These are phyloP conservation scores for Ramazzottius varieornatus DNA, from an alignment of 2,888 invertebrate genomes.

Conservation along the genomic window DNA sequence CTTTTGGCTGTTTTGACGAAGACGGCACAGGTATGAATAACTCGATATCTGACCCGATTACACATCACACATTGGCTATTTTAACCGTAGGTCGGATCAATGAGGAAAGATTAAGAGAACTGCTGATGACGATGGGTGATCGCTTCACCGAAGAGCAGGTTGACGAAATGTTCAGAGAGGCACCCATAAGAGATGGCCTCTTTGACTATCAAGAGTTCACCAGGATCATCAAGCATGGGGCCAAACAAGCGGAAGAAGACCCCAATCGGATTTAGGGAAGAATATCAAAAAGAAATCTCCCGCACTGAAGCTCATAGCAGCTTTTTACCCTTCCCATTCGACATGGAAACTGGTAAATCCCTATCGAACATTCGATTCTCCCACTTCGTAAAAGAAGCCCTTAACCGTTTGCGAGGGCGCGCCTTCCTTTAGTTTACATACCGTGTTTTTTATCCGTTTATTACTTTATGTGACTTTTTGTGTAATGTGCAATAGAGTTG, in stretches of 20 bases:
- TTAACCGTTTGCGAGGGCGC: too few species aligned
- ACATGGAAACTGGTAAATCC: too few species aligned
- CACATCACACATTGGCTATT: not conserved
- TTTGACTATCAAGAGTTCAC: constrained; percentile 98
- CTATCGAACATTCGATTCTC: too few species aligned
- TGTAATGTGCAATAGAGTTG: too few species aligned
- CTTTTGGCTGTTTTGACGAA: constrained; percentile 96
- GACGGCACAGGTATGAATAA: constrained; percentile 47
- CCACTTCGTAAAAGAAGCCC: too few species aligned
- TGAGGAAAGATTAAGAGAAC: constrained; percentile 75
- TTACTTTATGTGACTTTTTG: too few species aligned
- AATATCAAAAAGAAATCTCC: not conserved
- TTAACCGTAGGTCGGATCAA: constrained; percentile 36
- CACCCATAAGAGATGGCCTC: constrained; percentile 67
- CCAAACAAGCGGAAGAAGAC: constrained; percentile 78
- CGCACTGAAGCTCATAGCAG: not conserved
- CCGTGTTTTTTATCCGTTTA: too few species aligned
- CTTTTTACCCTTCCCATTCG: constrained; percentile 1
- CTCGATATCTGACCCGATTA: not conserved
- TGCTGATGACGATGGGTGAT: constrained; percentile 91
- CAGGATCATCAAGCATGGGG: constrained; percentile 90
- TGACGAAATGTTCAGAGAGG: constrained; percentile 94
- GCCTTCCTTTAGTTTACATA: too few species aligned
- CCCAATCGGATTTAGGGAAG: not conserved
- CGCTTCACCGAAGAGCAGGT: constrained; percentile 55